A percentile compares a stretch with the other conserved stretches of the same genome.
Conservation (phyloP, 2,888 invertebrate species). For the Ophonus ardosiacus region DNA sequence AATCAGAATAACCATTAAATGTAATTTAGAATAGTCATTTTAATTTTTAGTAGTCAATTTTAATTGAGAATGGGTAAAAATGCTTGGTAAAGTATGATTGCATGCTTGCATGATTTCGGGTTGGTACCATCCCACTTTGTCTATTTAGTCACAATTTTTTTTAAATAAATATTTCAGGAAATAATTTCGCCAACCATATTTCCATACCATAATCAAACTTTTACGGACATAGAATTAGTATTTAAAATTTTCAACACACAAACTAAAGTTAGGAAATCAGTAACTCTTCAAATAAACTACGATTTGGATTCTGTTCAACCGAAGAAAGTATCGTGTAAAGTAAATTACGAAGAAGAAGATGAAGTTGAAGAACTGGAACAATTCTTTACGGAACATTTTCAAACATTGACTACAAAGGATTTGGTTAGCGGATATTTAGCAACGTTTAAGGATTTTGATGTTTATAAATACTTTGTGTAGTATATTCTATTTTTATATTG, state of each 20-base stretch:
- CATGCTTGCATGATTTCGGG: neutral
- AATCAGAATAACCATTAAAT: too few species aligned
- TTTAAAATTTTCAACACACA: slow-evolving; percentile 31
- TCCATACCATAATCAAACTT: neutral
- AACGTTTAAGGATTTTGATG: slow-evolving; percentile 6
- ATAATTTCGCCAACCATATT: neutral
- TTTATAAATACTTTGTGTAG: slow-evolving; percentile 24
- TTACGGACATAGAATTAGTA: slow-evolving; percentile 17
- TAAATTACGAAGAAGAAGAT: neutral
- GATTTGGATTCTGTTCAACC: neutral
- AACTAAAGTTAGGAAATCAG: neutral
- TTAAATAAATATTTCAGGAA: slow-evolving; percentile 23
- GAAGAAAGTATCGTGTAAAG: neutral
- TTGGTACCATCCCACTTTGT: neutral
- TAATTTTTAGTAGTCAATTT: too few species aligned
- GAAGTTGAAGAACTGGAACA: neutral
- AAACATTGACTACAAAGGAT: slow-evolving; percentile 11
- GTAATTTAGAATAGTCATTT: too few species aligned
- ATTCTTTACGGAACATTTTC: neutral
- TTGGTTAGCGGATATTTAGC: neutral
- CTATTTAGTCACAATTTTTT: neutral
- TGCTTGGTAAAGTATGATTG: too few species aligned
- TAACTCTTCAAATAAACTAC: slow-evolving; percentile 18
- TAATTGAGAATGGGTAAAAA: too few species aligned
- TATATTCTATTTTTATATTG: slow-evolving; percentile 5